Conservation (phyloP, 1,140 invertebrate genomes). For the Schlechtendalia chinensis region DNA sequence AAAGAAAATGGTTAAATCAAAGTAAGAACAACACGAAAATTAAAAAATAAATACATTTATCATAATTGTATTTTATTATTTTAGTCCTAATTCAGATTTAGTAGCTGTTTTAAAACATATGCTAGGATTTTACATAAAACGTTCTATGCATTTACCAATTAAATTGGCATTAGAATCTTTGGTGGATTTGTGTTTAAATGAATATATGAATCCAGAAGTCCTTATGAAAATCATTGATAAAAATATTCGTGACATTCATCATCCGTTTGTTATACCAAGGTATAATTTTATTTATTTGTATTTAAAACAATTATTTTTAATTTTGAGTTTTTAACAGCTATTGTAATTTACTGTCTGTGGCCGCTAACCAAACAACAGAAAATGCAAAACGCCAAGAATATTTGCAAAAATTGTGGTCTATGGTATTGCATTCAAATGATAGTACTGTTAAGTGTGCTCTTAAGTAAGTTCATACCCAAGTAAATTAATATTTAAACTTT, state of each 20-base stretch:
- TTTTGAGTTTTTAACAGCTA: background rate
- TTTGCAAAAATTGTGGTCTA: constrained; percentile 8
- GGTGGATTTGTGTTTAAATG: constrained; percentile 19
- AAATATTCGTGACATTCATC: constrained; percentile 21
- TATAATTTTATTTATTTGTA: background rate
- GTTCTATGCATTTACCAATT: constrained; percentile 28
- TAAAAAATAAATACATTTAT: background rate
- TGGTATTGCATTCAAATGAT: constrained; percentile 28
- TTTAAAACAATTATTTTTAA: background rate
- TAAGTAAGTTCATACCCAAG: background rate
- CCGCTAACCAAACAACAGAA: constrained; percentile 1
- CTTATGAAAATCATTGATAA: constrained; percentile 25
- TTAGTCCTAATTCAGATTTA: constrained; percentile 42
- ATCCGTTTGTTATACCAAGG: constrained; percentile 34
- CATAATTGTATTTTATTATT: background rate
- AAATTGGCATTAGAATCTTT: constrained; percentile 39
- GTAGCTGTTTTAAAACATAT: constrained; percentile 27
- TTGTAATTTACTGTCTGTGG: constrained; percentile 15
- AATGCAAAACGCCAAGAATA: background rate
- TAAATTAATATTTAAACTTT: background rate
- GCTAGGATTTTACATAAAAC: constrained; percentile 31
- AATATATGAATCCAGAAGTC: constrained; percentile 18
- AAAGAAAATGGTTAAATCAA: constrained; percentile 24
- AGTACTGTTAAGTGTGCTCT: constrained; percentile 31
- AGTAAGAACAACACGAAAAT: constrained; percentile 8